Evolutionary conservation across 2,888 invertebrate genomes (phyloP).

Genomic region (Abrostola tripartita): DNA sequence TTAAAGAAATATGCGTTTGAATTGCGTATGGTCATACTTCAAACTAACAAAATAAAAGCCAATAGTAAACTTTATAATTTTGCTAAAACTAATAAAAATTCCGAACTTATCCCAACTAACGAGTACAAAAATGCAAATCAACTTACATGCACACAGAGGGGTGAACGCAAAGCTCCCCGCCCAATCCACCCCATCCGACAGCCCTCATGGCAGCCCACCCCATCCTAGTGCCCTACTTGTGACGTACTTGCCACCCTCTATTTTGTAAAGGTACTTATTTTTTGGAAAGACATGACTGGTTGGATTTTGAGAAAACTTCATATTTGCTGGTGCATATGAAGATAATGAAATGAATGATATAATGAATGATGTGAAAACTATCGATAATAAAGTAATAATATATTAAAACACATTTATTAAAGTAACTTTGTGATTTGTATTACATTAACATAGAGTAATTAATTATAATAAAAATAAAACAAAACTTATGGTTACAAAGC

Average conservation of each 20-base stretch:
- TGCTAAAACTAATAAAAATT: constrained; percentile 52
- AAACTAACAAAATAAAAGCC: no score
- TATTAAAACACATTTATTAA: no score
- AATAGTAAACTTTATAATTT: neutral
- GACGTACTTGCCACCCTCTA: constrained; percentile 67
- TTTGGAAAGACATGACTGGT: constrained; percentile 39
- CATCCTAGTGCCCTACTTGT: constrained; percentile 68
- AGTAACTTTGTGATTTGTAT: no score
- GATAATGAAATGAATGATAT: no score
- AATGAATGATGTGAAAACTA: no score
- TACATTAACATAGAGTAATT: no score
- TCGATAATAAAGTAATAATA: no score
- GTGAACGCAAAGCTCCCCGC: constrained; percentile 64
- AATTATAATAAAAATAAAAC: no score
- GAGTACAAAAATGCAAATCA: constrained; percentile 81
- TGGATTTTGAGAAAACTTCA: neutral
- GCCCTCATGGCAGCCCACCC: constrained; percentile 77
- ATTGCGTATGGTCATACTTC: no score
- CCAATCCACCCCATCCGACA: constrained; percentile 73
- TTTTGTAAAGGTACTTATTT: constrained; percentile 51
- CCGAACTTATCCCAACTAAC: constrained; percentile 45
- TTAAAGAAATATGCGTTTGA: no score
- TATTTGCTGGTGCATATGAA: neutral
- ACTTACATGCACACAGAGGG: constrained; percentile 67
- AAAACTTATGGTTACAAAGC: no score